phyloP scores from a whole-genome alignment of 2,113 vertebrate genomes.

The Tychaedon coryphoeus region DNA sequence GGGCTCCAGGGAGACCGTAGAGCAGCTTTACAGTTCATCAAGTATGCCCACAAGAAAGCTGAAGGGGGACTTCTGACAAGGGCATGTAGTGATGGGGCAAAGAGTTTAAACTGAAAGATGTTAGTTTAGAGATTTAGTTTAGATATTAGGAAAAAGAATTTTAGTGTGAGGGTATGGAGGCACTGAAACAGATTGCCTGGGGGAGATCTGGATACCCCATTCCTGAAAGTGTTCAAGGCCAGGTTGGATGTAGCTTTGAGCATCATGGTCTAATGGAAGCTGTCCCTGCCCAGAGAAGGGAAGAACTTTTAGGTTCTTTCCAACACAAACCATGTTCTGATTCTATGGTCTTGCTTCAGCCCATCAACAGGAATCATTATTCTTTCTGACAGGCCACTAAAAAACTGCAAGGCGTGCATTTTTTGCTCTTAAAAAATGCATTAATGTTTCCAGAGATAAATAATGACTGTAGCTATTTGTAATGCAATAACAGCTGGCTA shows the following conservation, averaged over 20 bases:
- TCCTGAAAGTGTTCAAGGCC: not conserved
- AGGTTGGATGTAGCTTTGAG: not conserved
- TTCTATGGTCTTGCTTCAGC: not conserved
- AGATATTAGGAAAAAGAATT: not conserved
- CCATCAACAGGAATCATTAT: not conserved
- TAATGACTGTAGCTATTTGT: not conserved
- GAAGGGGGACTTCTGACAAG: not conserved
- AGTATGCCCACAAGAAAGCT: not conserved
- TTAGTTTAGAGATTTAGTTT: not conserved
- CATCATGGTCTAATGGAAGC: not conserved
- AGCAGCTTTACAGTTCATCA: not conserved
- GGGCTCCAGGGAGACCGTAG: not conserved
- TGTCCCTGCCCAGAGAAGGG: not conserved
- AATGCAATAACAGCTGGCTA: not conserved
- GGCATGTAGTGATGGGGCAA: not conserved
- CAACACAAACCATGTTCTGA: not conserved
- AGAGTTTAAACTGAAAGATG: not conserved
- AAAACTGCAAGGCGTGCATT: not conserved
- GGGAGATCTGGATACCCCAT: not conserved
- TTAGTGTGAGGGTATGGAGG: not conserved
- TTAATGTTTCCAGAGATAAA: not conserved
- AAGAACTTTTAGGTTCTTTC: not conserved
- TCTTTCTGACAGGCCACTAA: not conserved
- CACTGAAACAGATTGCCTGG: accelerated
- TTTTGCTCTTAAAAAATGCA: not conserved